phyloP scores from a whole-genome alignment of 2,797 vertebrate genomes.

The Amblyopsis hoosieri region DNA sequence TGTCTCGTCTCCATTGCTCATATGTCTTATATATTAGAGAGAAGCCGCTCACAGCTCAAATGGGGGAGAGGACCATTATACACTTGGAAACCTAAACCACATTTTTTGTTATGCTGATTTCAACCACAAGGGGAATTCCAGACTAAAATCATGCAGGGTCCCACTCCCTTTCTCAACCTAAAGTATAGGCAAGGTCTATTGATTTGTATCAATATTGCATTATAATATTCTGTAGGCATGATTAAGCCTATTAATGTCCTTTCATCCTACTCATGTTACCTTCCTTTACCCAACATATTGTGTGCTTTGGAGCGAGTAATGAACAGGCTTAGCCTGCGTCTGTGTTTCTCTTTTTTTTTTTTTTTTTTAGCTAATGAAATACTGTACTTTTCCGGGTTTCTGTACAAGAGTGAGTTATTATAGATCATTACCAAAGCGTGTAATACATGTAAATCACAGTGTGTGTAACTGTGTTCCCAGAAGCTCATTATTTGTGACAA shows the following conservation, averaged over 20 bases:
- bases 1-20: background rate
- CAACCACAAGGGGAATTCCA: too few relatives aligned
- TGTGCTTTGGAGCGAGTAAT: slow-evolving; percentile 54
- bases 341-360: slow-evolving; percentile 34
- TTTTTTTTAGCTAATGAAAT: slow-evolving; percentile 53
- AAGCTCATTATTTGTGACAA: slow-evolving; percentile 73
- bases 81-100: too few relatives aligned
- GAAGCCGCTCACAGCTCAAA: too few relatives aligned
- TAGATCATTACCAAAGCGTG: slow-evolving; percentile 67
- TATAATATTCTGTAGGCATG: too few relatives aligned
- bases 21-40: background rate
- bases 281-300: slow-evolving; percentile 10
- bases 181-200: too few relatives aligned
- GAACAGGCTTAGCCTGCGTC: slow-evolving; percentile 51
- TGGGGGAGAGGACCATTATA: too few relatives aligned
- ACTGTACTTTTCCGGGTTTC: slow-evolving; percentile 42
- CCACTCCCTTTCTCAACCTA: too few relatives aligned
- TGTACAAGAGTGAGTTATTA: slow-evolving; percentile 58
- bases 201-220: too few relatives aligned
- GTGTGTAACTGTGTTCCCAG: slow-evolving; percentile 60
- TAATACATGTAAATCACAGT: slow-evolving; percentile 72
- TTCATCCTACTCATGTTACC: too few relatives aligned
- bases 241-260: too few relatives aligned
- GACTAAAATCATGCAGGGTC: too few relatives aligned
- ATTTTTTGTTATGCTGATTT: too few relatives aligned